Conservation (phyloP, 1,140 invertebrate species). For the Penaeus vannamei region DNA sequence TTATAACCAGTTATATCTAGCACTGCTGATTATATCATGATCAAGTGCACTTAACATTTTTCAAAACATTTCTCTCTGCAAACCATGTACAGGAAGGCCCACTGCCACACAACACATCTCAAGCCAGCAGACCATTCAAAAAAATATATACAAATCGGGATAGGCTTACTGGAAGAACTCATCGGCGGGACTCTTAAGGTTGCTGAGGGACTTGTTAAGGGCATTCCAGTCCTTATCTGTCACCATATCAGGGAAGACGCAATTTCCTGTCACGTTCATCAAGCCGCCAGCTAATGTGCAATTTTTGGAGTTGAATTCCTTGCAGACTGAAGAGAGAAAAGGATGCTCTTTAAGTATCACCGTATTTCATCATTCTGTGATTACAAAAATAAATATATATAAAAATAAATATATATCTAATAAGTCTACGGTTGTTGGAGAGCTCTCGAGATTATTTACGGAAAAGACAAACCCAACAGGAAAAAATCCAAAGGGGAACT, state of each 20-base stretch:
- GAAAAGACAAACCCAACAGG: too few species aligned
- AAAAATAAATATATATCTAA: constrained; percentile 26
- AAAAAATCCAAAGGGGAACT: constrained; percentile 63
- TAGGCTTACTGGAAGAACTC: constrained; percentile 68
- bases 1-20: background rate
- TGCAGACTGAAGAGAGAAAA: constrained; percentile 69
- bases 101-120: too few species aligned
- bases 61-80: too few species aligned
- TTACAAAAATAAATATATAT: background rate
- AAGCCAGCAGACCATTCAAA: too few species aligned
- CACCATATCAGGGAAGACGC: constrained; percentile 70
- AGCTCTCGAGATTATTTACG: too few species aligned
- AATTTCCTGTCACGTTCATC: constrained; percentile 70
- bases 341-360: background rate
- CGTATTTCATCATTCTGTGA: too few species aligned
- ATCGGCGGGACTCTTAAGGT: constrained; percentile 65
- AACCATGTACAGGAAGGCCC: too few species aligned
- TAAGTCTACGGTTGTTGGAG: too few species aligned
- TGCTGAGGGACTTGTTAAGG: constrained; percentile 75
- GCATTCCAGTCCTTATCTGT: constrained; percentile 49
- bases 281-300: constrained; percentile 71
- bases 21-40: too few species aligned
- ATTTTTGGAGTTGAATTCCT: constrained; percentile 70
- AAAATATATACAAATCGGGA: too few species aligned
- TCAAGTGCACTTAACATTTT: too few species aligned